Conservation (phyloP, 2,888 invertebrate species). For the Pammene aurita region DNA sequence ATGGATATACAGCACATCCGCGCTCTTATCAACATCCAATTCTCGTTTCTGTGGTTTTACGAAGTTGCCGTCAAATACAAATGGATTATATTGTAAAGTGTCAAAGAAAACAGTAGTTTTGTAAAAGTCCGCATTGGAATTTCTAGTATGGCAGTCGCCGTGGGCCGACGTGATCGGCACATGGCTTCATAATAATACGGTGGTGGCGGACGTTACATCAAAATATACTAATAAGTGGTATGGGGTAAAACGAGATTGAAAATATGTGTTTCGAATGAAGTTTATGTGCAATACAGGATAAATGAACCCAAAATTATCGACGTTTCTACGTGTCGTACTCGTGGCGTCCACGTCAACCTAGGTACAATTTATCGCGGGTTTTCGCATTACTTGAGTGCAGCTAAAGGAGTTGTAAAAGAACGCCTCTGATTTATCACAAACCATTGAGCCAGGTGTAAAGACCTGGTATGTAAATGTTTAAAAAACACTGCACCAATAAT, state of each 20-base stretch:
- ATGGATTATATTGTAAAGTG: conserved; percentile 84
- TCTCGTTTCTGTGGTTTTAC: conserved; percentile 80
- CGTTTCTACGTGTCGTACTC: conserved; percentile 60
- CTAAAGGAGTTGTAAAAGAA: conserved; percentile 24
- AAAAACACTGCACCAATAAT: conserved; percentile 42
- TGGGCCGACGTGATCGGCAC: conserved; percentile 80
- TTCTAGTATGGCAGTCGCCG: conserved; percentile 74
- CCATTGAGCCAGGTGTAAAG: conserved; percentile 14
- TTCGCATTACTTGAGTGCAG: conserved; percentile 53
- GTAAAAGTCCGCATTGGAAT: conserved; percentile 80
- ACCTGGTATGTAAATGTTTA: conserved; percentile 42
- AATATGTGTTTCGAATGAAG: conserved; percentile 51
- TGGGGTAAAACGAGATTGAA: conserved; percentile 64
- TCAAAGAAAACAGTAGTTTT: conserved; percentile 63
- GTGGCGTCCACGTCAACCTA: conserved; percentile 70
- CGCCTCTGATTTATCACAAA: background rate
- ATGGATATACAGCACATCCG: conserved; percentile 81
- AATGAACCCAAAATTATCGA: conserved; percentile 25
- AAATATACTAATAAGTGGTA: conserved; percentile 57
- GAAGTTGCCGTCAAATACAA: conserved; percentile 79
- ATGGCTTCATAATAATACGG: conserved; percentile 77
- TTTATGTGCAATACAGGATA: conserved; percentile 27
- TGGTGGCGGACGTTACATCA: conserved; percentile 72
- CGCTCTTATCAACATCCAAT: conserved; percentile 77
- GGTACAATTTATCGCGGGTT: conserved; percentile 72